These are phyloP conservation scores for Propithecus coquereli DNA, from an alignment of 2,113 vertebrate species.

Conservation along the genomic window DNA sequence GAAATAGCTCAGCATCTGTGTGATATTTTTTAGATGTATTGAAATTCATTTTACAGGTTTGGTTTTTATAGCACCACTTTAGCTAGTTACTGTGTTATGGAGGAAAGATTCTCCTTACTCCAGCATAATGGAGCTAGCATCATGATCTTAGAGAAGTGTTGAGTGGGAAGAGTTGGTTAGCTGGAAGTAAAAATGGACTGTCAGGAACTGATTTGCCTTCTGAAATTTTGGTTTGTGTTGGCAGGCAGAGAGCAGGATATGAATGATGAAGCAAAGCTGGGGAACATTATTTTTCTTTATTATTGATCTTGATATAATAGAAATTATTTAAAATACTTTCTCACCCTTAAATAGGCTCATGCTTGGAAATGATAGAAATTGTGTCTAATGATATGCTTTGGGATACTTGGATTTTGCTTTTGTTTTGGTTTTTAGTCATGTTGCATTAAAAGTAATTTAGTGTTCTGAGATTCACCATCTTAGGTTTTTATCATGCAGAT, in stretches of 20 bases:
- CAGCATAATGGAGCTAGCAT: not conserved
- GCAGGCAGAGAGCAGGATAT: not conserved
- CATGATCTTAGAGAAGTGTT: conserved; percentile 4
- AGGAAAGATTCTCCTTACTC: not conserved
- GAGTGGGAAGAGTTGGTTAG: not conserved
- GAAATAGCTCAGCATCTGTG: conserved; percentile 46
- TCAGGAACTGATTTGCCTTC: not conserved
- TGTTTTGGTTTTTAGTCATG: not conserved
- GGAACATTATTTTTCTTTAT: not conserved
- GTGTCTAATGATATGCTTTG: not conserved
- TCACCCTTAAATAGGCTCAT: not conserved
- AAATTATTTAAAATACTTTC: conserved; percentile 9
- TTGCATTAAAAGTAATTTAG: not conserved
- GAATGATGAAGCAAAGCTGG: not conserved
- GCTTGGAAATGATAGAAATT: not conserved
- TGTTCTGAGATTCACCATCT: not conserved
- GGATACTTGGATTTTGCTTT: not conserved
- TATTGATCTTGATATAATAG: not conserved
- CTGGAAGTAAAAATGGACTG: conserved; percentile 1
- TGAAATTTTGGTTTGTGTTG: conserved; percentile 20
- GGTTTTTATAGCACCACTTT: conserved; percentile 37
- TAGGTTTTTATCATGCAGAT: not conserved
- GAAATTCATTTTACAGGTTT: conserved; percentile 44
- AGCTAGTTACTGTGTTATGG: conserved; percentile 1
- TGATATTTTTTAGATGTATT: conserved; percentile 25